phyloP scores from a whole-genome alignment of 2,797 vertebrate species.

The Tokudaia muenninki region DNA sequence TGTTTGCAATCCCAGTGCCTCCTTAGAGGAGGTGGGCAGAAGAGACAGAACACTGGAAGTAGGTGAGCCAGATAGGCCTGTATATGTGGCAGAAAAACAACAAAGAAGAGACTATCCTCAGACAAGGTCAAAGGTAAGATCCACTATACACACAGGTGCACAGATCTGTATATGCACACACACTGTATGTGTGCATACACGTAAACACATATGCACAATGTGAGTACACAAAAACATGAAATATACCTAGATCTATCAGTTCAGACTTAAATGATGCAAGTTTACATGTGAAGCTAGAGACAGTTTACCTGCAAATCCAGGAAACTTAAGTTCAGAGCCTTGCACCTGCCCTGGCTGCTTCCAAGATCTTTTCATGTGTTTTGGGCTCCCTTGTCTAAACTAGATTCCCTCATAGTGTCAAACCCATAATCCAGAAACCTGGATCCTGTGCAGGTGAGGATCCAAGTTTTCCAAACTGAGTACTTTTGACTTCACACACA shows the following conservation, averaged over 20 bases:
- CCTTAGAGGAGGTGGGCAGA: neutral
- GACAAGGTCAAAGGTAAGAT: neutral
- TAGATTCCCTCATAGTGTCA: neutral
- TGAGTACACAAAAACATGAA: neutral
- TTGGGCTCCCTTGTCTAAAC: neutral
- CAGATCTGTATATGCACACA: neutral
- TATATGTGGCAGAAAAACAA: neutral
- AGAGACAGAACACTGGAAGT: neutral
- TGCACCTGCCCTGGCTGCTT: neutral
- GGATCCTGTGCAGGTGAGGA: neutral
- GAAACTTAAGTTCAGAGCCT: neutral
- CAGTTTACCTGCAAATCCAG: neutral
- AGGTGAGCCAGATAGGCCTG: neutral
- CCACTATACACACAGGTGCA: neutral
- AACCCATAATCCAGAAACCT: neutral
- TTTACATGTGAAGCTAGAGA: neutral
- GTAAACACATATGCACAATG: neutral
- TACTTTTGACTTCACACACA: neutral
- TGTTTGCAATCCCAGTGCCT: neutral
- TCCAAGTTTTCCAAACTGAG: neutral
- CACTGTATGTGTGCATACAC: neutral
- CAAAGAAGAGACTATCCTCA: neutral
- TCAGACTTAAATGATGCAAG: neutral
- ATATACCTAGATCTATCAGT: constrained; percentile 27
- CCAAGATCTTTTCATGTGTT: neutral